Conservation (phyloP, 2,113 vertebrate species). For the Pelusios castaneus region DNA sequence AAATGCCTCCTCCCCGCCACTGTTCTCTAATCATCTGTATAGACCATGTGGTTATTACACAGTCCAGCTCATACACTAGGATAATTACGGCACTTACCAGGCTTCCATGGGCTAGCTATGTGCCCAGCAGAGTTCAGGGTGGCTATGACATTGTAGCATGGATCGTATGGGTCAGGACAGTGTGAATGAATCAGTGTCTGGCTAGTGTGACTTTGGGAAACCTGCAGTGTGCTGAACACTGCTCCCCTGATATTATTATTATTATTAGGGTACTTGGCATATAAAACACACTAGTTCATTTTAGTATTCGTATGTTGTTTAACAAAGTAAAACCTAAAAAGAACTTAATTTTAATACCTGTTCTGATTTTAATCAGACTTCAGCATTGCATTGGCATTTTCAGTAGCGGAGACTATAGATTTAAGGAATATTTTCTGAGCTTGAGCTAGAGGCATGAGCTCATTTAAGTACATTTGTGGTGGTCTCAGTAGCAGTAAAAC, state of each 20-base stretch:
- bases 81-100: not conserved
- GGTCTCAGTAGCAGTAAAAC: not conserved
- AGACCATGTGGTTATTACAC: no score
- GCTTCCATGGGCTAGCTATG: not conserved
- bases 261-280: not conserved
- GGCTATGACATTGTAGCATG: not conserved
- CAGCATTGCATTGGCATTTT: not conserved
- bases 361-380: not conserved
- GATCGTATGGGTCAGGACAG: not conserved
- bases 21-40: no score
- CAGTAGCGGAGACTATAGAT: not conserved
- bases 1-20: not conserved
- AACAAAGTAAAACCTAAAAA: not conserved
- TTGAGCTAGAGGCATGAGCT: not conserved
- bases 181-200: not conserved
- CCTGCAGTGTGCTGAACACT: not conserved
- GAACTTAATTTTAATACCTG: not conserved
- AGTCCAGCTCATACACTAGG: no score
- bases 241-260: not conserved
- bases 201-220: not conserved
- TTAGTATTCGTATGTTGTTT: not conserved
- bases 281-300: not conserved
- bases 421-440: not conserved
- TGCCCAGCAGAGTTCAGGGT: not conserved
- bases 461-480: not conserved